A percentile compares a stretch with the other conserved stretches of the same genome.
Conservation (phyloP, 2,113 vertebrate genomes). For the Eurystomus gularis region DNA sequence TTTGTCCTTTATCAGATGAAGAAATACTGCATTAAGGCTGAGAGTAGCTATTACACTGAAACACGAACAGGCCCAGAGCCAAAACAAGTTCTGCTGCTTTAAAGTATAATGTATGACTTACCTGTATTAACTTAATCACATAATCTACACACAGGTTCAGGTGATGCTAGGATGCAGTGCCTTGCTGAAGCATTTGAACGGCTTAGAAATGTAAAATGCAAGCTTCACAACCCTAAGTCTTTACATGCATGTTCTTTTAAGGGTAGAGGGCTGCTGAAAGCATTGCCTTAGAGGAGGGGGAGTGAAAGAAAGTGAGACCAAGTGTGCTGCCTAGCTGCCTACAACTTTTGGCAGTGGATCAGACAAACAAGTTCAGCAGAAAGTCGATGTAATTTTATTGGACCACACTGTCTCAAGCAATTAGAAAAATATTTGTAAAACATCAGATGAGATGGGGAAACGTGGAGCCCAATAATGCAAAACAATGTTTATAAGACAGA, state of each 20-base stretch:
- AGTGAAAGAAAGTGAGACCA: constrained; percentile 73
- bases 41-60: background rate
- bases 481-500: constrained; percentile 76
- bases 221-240: background rate
- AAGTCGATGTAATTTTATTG: constrained; percentile 81
- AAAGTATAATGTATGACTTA: background rate
- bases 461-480: constrained; percentile 75
- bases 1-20: background rate
- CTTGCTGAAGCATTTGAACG: background rate
- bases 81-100: background rate
- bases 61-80: background rate
- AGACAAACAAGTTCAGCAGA: constrained; percentile 78
- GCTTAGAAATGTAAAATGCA: background rate
- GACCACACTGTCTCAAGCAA: constrained; percentile 81
- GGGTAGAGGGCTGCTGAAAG: constrained; percentile 4
- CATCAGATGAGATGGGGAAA: constrained; percentile 78
- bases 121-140: background rate
- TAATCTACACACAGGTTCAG: background rate
- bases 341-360: constrained; percentile 78
- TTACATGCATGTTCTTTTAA: background rate
- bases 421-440: constrained; percentile 86
- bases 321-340: constrained; percentile 72
- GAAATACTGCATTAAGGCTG: background rate
- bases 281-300: background rate
- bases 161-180: background rate